phyloP scores from a whole-genome alignment of 2,888 invertebrate genomes.

The Phyllotreta striolata region DNA sequence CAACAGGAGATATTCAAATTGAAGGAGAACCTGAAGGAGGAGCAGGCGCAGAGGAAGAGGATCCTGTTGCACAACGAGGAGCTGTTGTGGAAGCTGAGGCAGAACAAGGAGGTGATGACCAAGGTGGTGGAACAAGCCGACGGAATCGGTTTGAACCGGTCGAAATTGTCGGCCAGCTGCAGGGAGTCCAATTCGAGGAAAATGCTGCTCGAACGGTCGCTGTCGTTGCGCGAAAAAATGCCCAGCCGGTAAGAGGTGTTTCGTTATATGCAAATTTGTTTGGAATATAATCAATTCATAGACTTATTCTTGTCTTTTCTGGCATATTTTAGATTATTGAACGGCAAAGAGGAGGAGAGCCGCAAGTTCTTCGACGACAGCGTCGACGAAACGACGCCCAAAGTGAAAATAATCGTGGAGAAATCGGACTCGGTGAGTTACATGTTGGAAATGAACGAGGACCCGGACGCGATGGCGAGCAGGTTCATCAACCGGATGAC shows the following conservation, averaged over 20 bases:
- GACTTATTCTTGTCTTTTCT: no score
- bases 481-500: conserved; percentile 72
- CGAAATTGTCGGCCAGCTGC: conserved; percentile 53
- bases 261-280: no score
- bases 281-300: no score
- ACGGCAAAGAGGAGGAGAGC: neutral
- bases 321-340: no score
- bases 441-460: conserved; percentile 81
- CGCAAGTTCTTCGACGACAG: conserved; percentile 46
- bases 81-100: conserved; percentile 84
- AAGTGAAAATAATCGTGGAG: conserved; percentile 81
- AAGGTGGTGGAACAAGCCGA: conserved; percentile 58
- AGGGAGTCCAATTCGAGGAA: conserved; percentile 51
- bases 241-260: no score
- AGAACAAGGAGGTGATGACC: conserved; percentile 77
- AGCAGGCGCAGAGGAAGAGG: conserved; percentile 79
- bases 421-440: conserved; percentile 88
- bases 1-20: conserved; percentile 76
- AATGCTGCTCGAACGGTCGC: conserved; percentile 50
- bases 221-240: conserved; percentile 45
- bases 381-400: conserved; percentile 67
- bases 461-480: conserved; percentile 75
- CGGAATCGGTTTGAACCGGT: conserved; percentile 48
- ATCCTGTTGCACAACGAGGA: conserved; percentile 87
- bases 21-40: conserved; percentile 76